Base-by-base conservation (phyloP, 1,140 invertebrate species). In the Laupala kohalensis region DNA sequence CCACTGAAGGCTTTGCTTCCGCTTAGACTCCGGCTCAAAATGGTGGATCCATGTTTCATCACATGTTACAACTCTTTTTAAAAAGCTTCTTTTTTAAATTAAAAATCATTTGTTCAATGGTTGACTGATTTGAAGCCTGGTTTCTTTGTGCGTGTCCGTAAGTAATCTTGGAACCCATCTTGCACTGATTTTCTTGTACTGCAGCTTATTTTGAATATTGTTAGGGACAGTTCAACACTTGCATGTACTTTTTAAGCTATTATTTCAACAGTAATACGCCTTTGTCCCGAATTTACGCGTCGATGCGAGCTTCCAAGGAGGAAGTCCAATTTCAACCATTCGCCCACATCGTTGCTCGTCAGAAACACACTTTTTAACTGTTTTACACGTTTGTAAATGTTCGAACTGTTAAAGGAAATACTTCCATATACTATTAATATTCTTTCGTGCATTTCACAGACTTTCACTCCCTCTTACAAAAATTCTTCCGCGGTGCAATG, bases 171-270 rank as follows among this genome's bases (percentile, higher is more conserved):
- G 64, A 24, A 66, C 64, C 64, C 25, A 66, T 26, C 64, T 25
- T 19, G 64, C 64, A 26, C 64, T 6, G 64, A 26, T 24, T 66
- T 6, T 66, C 25, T 66, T 66, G 64, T 66, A 66, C 25, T 66
- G 5, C 25, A 66, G 64, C 6, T 66, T 66, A 6, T 66, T 66
- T 66, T 66, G 64, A 66, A 66, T 66, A 19, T 25, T 26, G 19
- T 66, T 66, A 19, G 5, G 64, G 25, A 66, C 64, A 66, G 64
- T 66, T 66, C 64, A 66, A 66, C 25, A 66, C 64, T 66, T 19
- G 64, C 64, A 19, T 25, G 19, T 19, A 66, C 64, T 66, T 37
- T 15, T 37, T 37, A 6, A 37, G 30, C 30, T 37, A 37, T 37
- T 15, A 37, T 6, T 37, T 37, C 30, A 37, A 37, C 30, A 37